Conservation (phyloP, 2,113 vertebrate genomes). For the Macrotus californicus region DNA sequence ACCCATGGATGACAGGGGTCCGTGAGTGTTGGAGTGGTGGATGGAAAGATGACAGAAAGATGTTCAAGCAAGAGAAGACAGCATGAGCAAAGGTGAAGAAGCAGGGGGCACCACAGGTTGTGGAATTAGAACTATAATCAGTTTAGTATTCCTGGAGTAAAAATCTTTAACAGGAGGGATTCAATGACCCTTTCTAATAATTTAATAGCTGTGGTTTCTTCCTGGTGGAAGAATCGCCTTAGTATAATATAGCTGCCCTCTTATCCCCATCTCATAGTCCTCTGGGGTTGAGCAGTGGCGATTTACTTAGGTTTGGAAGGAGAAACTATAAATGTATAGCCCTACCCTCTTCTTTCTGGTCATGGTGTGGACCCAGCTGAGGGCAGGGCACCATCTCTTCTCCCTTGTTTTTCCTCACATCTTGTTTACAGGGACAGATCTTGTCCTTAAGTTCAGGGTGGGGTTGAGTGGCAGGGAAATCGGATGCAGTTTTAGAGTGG, state of each 20-base stretch:
- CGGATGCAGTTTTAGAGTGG: not conserved
- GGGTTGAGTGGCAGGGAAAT: not conserved
- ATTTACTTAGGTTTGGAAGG: not conserved
- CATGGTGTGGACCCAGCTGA: fast-evolving
- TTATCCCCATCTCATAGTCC: not conserved
- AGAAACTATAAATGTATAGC: not conserved
- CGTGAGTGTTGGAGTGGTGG: not conserved
- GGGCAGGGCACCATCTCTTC: not conserved
- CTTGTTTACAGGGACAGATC: not conserved
- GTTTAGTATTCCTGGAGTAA: not conserved
- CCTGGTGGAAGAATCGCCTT: not conserved
- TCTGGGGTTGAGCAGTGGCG: fast-evolving
- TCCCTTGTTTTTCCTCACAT: not conserved
- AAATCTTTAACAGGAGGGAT: not conserved
- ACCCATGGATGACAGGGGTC: not conserved
- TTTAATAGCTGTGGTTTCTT: not conserved
- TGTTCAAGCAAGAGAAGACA: not conserved
- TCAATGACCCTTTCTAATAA: not conserved
- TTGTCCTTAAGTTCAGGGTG: not conserved
- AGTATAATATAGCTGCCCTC: not conserved
- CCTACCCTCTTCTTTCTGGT: not conserved
- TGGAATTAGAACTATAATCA: not conserved
- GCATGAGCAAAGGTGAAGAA: not conserved
- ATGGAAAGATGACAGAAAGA: not conserved
- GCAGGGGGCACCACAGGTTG: fast-evolving